phyloP scores from a whole-genome alignment of 2,888 invertebrate genomes.

The Pristionchus exspectatus region DNA sequence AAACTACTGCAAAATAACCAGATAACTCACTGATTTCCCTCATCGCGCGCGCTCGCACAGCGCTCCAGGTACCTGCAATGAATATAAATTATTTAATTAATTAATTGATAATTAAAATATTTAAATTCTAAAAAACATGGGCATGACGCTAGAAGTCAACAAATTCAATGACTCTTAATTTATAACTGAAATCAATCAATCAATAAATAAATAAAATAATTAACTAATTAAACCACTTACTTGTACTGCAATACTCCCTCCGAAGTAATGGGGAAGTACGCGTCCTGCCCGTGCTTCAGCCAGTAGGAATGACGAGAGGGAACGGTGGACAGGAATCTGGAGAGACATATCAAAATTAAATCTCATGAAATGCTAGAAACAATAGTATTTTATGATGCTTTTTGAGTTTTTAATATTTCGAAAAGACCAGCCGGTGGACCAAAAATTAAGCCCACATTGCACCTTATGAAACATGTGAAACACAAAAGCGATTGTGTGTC shows the following conservation, averaged over 20 bases:
- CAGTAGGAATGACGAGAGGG: conserved; percentile 21
- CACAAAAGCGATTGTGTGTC: not conserved
- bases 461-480: not conserved
- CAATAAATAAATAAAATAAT: not conserved
- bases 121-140: not conserved
- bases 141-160: not conserved
- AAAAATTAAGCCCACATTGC: not conserved
- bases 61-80: not conserved
- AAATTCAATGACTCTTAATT: not conserved
- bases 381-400: too few species aligned
- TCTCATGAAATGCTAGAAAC: not conserved
- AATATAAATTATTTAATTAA: not conserved
- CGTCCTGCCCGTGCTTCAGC: not conserved
- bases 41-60: not conserved
- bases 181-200: too few species aligned
- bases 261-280: not conserved
- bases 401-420: too few species aligned
- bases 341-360: not conserved
- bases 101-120: not conserved
- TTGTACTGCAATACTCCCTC: conserved; percentile 40
- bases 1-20: too few species aligned
- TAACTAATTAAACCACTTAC: not conserved
- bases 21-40: not conserved
- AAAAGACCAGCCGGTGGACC: too few species aligned
- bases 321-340: conserved; percentile 11